Percentiles rank a stretch among this genome's conserved stretches.
Evolutionary conservation across 1,140 invertebrate genomes (phyloP).

Genomic region (Lordiphosa clarofinis): DNA sequence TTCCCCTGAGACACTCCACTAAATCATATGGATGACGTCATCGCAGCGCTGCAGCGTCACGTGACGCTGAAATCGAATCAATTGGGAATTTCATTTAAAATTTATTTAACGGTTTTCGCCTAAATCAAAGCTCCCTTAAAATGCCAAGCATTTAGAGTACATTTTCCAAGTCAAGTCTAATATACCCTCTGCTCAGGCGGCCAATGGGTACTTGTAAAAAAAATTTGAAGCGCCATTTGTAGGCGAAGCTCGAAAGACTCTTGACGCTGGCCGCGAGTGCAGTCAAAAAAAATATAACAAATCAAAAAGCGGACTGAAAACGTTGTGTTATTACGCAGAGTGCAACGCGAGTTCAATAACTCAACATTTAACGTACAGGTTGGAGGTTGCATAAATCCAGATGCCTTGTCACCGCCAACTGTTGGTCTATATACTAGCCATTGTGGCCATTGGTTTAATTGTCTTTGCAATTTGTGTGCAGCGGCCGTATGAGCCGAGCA

Average conservation of each 20-base stretch:
- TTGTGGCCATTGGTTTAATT: slow-evolving; percentile 53
- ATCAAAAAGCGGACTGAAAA: slow-evolving; percentile 5
- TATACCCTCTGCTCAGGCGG: not conserved
- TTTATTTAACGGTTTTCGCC: too few species aligned
- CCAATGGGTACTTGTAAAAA: slow-evolving; percentile 22
- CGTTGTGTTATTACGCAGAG: slow-evolving; percentile 5
- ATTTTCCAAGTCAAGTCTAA: too few species aligned
- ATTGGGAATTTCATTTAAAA: too few species aligned
- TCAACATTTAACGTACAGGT: slow-evolving; percentile 1
- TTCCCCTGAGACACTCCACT: too few species aligned
- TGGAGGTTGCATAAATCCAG: slow-evolving; percentile 2
- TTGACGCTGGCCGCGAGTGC: slow-evolving; percentile 43
- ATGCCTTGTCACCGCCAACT: slow-evolving; percentile 48
- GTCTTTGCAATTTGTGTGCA: slow-evolving; percentile 54
- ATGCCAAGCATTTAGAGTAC: too few species aligned
- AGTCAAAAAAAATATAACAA: slow-evolving; percentile 25
- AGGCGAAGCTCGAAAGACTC: slow-evolving; percentile 38
- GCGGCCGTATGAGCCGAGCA: slow-evolving; percentile 31
- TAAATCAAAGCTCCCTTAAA: too few species aligned
- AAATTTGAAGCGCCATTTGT: slow-evolving; percentile 32
- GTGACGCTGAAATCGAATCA: too few species aligned
- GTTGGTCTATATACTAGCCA: slow-evolving; percentile 29
- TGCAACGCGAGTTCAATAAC: slow-evolving; percentile 6
- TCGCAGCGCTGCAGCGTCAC: too few species aligned
- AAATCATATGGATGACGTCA: too few species aligned